These are phyloP conservation scores for Panurus biarmicus DNA, from an alignment of 2,113 vertebrate genomes.

Conservation along the genomic window DNA sequence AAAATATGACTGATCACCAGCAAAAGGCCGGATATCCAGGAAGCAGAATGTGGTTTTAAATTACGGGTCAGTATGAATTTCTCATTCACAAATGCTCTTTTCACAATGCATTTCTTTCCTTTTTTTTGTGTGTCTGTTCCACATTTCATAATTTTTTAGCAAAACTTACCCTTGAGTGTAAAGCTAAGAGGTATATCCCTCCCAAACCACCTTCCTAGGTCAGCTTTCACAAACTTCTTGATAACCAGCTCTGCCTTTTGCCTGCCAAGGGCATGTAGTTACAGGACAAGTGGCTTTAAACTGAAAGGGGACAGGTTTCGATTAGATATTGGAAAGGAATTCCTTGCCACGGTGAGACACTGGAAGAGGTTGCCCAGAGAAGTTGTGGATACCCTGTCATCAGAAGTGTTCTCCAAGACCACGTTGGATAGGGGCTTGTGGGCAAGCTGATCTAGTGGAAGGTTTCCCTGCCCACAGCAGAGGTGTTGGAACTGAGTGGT, in stretches of 20 bases:
- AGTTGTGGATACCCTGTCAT: background rate
- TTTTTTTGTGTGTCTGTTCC: background rate
- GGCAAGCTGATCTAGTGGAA: background rate
- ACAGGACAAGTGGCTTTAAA: background rate
- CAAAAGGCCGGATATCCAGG: background rate
- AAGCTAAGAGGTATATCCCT: background rate
- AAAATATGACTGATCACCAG: background rate
- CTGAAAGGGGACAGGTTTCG: background rate
- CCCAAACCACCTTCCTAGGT: background rate
- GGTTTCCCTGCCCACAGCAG: background rate
- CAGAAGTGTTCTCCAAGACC: background rate
- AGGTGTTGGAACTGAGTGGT: background rate
- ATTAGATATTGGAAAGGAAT: background rate
- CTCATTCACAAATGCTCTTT: background rate
- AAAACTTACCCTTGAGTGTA: background rate
- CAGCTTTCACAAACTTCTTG: background rate
- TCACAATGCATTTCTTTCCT: too few relatives aligned
- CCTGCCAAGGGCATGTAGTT: background rate
- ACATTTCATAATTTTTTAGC: background rate
- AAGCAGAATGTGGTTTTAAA: background rate
- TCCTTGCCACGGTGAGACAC: background rate
- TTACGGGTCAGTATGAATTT: background rate
- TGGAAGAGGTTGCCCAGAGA: background rate
- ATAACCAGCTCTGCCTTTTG: background rate
- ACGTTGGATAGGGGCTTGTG: rapidly evolving